Conservation (phyloP, 1,140 invertebrate genomes). For the Ladona fulva region DNA sequence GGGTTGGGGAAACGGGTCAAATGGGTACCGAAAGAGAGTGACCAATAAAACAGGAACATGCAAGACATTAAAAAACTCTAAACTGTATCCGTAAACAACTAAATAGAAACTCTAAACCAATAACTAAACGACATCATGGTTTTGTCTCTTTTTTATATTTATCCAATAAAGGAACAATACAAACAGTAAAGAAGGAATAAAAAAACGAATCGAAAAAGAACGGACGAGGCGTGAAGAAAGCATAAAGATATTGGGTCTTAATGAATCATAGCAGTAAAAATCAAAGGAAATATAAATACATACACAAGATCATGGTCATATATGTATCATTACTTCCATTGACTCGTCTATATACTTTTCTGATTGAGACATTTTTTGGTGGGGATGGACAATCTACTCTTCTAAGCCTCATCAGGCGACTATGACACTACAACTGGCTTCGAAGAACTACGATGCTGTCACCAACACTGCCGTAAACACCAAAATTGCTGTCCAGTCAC, state of each 20-base stretch:
- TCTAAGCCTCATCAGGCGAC: neutral
- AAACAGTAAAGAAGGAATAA: neutral
- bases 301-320: neutral
- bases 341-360: neutral
- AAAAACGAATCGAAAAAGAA: neutral
- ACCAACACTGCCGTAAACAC: neutral
- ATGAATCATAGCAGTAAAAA: conserved; percentile 3
- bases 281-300: conserved; percentile 10
- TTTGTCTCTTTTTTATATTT: too few species aligned
- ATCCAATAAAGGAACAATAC: too few species aligned
- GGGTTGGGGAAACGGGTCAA: neutral
- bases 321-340: neutral
- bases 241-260: neutral
- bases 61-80: neutral
- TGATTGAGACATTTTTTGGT: neutral
- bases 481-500: neutral
- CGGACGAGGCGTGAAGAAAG: too few species aligned
- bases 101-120: neutral
- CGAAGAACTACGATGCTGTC: neutral
- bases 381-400: neutral
- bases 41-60: neutral
- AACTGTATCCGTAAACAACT: neutral
- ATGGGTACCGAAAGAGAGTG: neutral
- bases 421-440: neutral
- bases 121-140: neutral